Base-by-base conservation (phyloP, 2,888 invertebrate species). In the Athripsodes cinereus region DNA sequence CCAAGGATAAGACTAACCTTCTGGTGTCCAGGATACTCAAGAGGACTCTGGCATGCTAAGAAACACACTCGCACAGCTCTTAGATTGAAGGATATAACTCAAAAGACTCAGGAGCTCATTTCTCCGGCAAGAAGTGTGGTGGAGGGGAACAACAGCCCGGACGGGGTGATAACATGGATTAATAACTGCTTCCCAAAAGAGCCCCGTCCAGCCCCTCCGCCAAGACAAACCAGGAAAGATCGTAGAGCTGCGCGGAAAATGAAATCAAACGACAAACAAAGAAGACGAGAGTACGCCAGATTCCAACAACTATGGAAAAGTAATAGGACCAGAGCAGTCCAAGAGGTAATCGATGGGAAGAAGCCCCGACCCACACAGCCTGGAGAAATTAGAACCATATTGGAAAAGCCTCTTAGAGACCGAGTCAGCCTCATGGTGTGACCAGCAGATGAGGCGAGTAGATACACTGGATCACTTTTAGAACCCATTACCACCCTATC, bases 401-500 rank as follows among this genome's bases (percentile, higher is more conserved):
- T 22, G 50, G 50, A 5, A 3, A 3, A 8, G 13, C 2, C 13
- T 50, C 3, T 5, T 50, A 6, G n/a, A 21, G 11, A 10, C 22
- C 10, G 10, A 5, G 62, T 69, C 64, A 57, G 65, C 61, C 63
- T 68, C 64, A 60, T 69, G 62, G 1, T 62, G 56, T 6, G 64
- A 71, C 18, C 58, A 68, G 21, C 16, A 10, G n/a, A 19, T 5
- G 19, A 10, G 10, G 2, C 2, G 47, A 6, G 47, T n/a, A 47
- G 21, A 21, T 47, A 18, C 40, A 72, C 60, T 64, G 71, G 53
- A 71, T 68, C 53, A 68, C 70, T 66, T 76, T 55, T 60, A 65
- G 20, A 60, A 60, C 3, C 64, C 67, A 34, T 73, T 70, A 3
- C 59, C 72, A 21, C 72, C 71, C 2, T 51, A 65, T 67, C 22